Evolutionary conservation across 2,888 invertebrate species (phyloP).

Genomic region (Platynereis dumerilii): DNA sequence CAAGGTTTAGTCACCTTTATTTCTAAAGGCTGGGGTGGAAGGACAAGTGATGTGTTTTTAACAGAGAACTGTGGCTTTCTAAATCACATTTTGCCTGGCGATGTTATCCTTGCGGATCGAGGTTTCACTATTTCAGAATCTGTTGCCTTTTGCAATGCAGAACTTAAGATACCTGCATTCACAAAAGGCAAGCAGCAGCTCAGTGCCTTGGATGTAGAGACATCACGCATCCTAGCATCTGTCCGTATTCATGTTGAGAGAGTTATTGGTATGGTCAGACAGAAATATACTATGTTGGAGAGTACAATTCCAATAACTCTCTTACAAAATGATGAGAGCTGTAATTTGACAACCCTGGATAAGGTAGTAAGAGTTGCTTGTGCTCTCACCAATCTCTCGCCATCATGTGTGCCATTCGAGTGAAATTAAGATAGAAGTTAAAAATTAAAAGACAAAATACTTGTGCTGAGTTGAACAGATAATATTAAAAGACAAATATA

Average conservation of each 20-base stretch:
- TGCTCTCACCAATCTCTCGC: constrained; percentile 15
- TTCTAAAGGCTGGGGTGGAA: constrained; percentile 42
- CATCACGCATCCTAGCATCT: constrained; percentile 36
- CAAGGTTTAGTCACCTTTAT: constrained; percentile 40
- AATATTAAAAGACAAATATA: no score
- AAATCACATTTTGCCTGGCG: constrained; percentile 34
- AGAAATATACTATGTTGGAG: constrained; percentile 37
- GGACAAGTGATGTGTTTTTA: constrained; percentile 39
- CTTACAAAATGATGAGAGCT: constrained; percentile 13
- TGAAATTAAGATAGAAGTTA: no score
- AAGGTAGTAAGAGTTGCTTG: constrained; percentile 34
- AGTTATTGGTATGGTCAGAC: constrained; percentile 36
- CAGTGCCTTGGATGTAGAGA: constrained; percentile 32
- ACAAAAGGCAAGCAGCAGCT: constrained; percentile 37
- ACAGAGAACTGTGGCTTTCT: constrained; percentile 38
- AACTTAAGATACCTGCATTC: constrained; percentile 37
- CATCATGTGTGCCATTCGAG: constrained; percentile 17
- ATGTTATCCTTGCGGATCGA: constrained; percentile 38
- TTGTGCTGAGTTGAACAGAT: no score
- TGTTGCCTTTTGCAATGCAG: constrained; percentile 32
- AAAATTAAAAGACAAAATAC: no score
- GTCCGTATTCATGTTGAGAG: constrained; percentile 36
- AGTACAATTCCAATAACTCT: constrained; percentile 31
- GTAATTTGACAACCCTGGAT: constrained; percentile 27
- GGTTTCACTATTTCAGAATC: constrained; percentile 38